These are phyloP conservation scores for Scelioninae gen. 2 DNA, from an alignment of 2,888 invertebrate genomes.

Conservation along the genomic window DNA sequence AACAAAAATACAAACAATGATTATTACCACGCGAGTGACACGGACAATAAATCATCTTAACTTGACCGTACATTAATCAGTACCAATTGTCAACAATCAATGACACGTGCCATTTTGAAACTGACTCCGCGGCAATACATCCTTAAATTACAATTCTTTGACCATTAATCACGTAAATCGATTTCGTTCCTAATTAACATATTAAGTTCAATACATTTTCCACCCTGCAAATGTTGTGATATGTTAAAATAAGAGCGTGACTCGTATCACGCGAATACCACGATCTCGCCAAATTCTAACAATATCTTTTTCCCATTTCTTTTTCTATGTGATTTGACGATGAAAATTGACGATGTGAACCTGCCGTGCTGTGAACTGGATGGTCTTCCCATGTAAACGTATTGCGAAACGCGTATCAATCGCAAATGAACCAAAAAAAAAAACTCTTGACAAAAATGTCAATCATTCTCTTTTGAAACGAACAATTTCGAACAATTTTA, in stretches of 20 bases:
- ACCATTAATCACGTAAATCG: too few relatives aligned
- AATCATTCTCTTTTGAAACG: neutral
- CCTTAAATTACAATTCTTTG: too few relatives aligned
- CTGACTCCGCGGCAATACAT: too few relatives aligned
- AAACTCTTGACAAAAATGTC: neutral
- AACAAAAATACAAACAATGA: too few relatives aligned
- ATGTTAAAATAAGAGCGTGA: constrained; percentile 35
- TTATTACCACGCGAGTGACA: too few relatives aligned
- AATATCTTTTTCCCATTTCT: constrained; percentile 75
- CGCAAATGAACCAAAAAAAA: neutral
- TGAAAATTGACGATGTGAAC: constrained; percentile 74
- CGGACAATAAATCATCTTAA: too few relatives aligned
- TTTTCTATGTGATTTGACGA: constrained; percentile 76
- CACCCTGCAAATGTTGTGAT: constrained; percentile 45
- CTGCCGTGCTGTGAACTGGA: constrained; percentile 75
- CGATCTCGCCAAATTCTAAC: constrained; percentile 69
- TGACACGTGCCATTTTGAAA: too few relatives aligned
- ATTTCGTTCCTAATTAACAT: too few relatives aligned
- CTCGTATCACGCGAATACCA: constrained; percentile 34
- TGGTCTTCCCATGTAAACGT: constrained; percentile 70
- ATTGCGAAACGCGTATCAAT: constrained; percentile 22
- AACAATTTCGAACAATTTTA: constrained; percentile 56
- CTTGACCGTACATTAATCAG: too few relatives aligned
- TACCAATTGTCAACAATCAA: too few relatives aligned
- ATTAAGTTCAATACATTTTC: too few relatives aligned